phyloP scores from a whole-genome alignment of 2,113 vertebrate genomes.

The Piaya cayana region DNA sequence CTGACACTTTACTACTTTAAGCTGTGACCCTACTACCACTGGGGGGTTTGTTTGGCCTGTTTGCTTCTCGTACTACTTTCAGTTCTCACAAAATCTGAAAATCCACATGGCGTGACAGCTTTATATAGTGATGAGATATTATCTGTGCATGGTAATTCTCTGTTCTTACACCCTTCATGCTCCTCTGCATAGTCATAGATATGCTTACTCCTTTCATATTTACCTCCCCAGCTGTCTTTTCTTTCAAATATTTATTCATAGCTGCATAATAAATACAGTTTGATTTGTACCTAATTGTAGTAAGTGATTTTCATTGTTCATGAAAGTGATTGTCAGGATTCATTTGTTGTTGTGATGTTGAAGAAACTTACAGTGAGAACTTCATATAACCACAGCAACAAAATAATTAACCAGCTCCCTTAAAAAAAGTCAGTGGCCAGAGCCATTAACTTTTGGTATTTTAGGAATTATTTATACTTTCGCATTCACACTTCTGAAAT shows the following conservation, averaged over 20 bases:
- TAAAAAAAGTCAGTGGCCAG: conserved; percentile 5
- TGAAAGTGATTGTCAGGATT: conserved; percentile 65
- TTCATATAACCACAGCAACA: conserved; percentile 51
- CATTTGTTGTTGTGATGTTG: conserved; percentile 56
- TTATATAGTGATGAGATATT: neutral
- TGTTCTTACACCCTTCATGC: neutral
- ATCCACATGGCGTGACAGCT: neutral
- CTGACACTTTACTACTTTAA: neutral
- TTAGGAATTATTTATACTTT: conserved; percentile 25
- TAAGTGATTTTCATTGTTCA: conserved; percentile 71
- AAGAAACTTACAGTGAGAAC: conserved; percentile 51
- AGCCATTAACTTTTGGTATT: neutral
- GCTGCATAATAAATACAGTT: conserved; percentile 60
- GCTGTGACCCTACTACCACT: neutral
- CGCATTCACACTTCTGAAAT: neutral
- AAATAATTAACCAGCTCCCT: conserved; percentile 60
- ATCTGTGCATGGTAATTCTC: neutral
- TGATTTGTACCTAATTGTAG: conserved; percentile 72
- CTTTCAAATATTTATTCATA: conserved; percentile 19
- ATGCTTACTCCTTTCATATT: neutral
- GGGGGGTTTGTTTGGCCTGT: conserved; percentile 1
- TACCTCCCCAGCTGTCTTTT: conserved; percentile 25
- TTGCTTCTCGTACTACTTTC: neutral
- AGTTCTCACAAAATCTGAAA: neutral
- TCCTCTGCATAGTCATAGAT: neutral